Base-by-base conservation (phyloP, 2,797 vertebrate genomes). In the Urosaurus nigricauda region DNA sequence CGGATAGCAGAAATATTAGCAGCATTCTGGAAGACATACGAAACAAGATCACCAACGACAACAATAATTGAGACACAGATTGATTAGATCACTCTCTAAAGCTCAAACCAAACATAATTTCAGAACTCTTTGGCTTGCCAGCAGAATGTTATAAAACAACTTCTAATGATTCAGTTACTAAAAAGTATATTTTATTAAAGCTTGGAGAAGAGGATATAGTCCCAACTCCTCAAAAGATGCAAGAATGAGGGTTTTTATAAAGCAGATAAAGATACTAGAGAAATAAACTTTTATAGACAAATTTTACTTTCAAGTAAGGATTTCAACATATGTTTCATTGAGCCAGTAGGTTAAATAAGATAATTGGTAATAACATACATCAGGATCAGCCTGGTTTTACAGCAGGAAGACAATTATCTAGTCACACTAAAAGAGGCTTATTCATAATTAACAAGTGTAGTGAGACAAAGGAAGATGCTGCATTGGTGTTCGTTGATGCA, bases 381-480 rank as follows among this genome's bases (percentile, higher is more conserved):
- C 75, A 77, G 26, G 7, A 88, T 53, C 70, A 65, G 51, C n/a
- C 24, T 88, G 73, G 43, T 60, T 75, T 77, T 77, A 43, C 68
- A 35, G 32, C 83, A 77, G 73, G 26, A 21, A 24, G 11, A n/a
- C 87, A 88, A 74, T 83, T 74, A 47, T 63, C 40, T 65, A 32
- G 56, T 43, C 37, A 29, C 71, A 88, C 81, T 83, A 83, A 60
- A 88, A 77, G 56, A 75, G 24, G 24, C 80, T n/a, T 65, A 77
- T 77, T 26, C 73, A 83, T 32, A 32, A 83, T 88, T 88, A 88
- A 88, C 87, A 68, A 83, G 40, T 65, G 53, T 68, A 83, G n/a
- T 35, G 35, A 88, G 47, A 53, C 87, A 88, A 88, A 83, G 58
- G 24, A 77, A 77, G 35, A 53, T 83, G 58, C 65, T 40, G 51